These are phyloP conservation scores for Cryptotis parvus DNA, from an alignment of 2,113 vertebrate genomes.

Conservation along the genomic window DNA sequence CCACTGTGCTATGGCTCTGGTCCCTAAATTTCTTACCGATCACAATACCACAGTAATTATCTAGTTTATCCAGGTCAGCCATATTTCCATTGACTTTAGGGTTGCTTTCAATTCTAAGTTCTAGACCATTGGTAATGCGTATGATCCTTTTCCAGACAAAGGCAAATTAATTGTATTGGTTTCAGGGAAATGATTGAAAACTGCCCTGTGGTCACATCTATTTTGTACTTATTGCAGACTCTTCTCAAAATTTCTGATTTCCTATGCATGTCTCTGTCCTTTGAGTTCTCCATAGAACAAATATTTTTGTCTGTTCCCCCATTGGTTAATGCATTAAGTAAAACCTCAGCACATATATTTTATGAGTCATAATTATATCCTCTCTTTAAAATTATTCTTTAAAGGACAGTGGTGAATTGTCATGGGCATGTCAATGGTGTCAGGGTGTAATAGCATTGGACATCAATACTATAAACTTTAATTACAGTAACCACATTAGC, in stretches of 20 bases:
- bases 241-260: conserved; percentile 27
- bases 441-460: too few species aligned
- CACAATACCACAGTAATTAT: background rate
- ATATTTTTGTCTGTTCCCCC: background rate
- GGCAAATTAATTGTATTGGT: background rate
- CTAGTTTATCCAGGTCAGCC: background rate
- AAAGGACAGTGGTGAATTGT: too few species aligned
- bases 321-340: conserved; percentile 34
- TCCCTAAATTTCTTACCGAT: background rate
- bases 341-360: background rate
- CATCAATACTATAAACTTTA: too few species aligned
- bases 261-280: background rate
- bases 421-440: too few species aligned
- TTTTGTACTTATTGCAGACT: conserved; percentile 28
- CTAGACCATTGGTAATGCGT: background rate
- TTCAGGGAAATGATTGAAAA: background rate
- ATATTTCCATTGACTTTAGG: background rate
- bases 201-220: background rate
- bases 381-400: conserved; percentile 48
- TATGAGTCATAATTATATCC: conserved; percentile 1
- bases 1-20: too few species aligned
- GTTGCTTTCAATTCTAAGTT: conserved; percentile 6
- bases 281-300: background rate
- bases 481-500: too few species aligned
- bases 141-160: conserved; percentile 14